Evolutionary conservation across 2,797 vertebrate species (phyloP), one percentile per base, ranked within the genome.

Genomic region (Pangasius mekongensis): DNA sequence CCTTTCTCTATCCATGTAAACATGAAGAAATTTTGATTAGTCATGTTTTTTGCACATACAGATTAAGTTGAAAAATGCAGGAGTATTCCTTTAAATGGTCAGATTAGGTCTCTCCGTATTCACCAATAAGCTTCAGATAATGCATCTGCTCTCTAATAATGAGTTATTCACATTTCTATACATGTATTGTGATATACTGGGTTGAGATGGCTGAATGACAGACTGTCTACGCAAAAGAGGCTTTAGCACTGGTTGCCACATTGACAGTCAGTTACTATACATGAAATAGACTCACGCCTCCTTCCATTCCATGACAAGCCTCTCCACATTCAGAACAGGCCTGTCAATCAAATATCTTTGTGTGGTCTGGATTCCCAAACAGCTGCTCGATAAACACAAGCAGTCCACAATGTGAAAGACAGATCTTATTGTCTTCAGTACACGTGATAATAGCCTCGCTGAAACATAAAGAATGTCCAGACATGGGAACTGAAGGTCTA

Each of bases 321-420:
- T 62, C 62, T 86, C 74, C 69, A 78, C 43, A 80, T 74, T 86
- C 54, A 71, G 66, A 84, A 81, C 64, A 89, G 66, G 49, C 9
- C 78, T 80, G 85, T 88, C 89, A 89, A 66, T 87, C 87, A 86
- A 56, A 86, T 18, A 67, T 33, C 27, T 18, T 20, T 24, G n/a
- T 22, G 33, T 74, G 71, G 22, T 20, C 67, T 56, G 71, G 83
- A 89, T 90, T 86, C 54, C 27, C 56, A 89, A 89, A 62, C 27
- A 83, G 83, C 67, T 67, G 64, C 84, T 58, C 1, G 10, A 52
- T 83, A 49, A 76, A 47, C 69, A 39, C 49, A 69, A 71, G 76
- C 56, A 74, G 39, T 39, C 54, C 33, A 74, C 30, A 47, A 13
- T 30, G 30, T 62, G 43, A 60, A 74, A 56, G 81, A 86, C 30